Conservation (phyloP, 2,113 vertebrate species). For the Barbus barbus region DNA sequence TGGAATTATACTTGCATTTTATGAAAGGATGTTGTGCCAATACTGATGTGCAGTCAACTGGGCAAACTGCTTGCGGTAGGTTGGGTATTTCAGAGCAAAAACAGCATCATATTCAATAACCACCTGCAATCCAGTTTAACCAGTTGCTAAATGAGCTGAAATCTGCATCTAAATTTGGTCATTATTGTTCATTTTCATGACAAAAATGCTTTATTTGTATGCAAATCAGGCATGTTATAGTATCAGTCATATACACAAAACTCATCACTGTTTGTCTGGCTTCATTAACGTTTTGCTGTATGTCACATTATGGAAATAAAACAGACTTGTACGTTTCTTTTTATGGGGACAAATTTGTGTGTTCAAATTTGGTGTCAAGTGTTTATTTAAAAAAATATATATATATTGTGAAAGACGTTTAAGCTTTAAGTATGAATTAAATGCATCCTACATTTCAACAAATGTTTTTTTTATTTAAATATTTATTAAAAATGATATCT, state of each 20-base stretch:
- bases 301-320: not conserved
- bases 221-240: not conserved
- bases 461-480: too few species aligned
- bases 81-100: not conserved
- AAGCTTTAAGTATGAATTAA: too few species aligned
- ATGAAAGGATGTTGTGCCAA: not conserved
- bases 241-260: not conserved
- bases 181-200: not conserved
- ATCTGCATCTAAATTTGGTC: not conserved
- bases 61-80: not conserved
- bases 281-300: not conserved
- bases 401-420: too few species aligned
- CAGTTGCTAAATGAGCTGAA: not conserved
- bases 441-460: too few species aligned
- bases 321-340: not conserved
- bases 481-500: too few species aligned
- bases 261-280: not conserved
- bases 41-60: not conserved
- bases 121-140: not conserved
- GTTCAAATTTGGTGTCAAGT: too few species aligned
- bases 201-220: not conserved
- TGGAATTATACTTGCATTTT: not conserved
- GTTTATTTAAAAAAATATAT: too few species aligned
- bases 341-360: too few species aligned
- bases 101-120: not conserved